phyloP scores from a whole-genome alignment of 1,140 invertebrate genomes.

The Anagrus nilaparvatae region DNA sequence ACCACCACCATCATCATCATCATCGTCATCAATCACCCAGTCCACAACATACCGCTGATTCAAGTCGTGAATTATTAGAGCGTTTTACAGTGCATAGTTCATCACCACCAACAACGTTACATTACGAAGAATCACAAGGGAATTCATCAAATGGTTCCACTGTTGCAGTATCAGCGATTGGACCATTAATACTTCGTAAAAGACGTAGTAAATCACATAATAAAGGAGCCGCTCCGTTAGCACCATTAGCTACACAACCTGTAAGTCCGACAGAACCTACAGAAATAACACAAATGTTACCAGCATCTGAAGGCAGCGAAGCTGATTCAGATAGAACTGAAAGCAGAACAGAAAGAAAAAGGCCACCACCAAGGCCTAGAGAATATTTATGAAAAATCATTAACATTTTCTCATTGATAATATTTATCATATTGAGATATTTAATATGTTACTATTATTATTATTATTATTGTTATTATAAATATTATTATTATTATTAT shows the following conservation, averaged over 20 bases:
- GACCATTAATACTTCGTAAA: constrained; percentile 55
- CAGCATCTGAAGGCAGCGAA: constrained; percentile 30
- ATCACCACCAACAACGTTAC: not conserved
- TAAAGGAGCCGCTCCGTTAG: constrained; percentile 52
- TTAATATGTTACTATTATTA: no score
- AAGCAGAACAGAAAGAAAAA: constrained; percentile 28
- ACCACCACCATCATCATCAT: constrained; percentile 12
- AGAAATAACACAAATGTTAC: constrained; percentile 37
- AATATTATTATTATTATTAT: no score
- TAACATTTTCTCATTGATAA: no score
- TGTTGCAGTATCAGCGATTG: constrained; percentile 29
- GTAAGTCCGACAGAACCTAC: constrained; percentile 37
- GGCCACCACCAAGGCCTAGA: constrained; percentile 35
- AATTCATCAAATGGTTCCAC: not conserved
- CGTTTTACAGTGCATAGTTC: constrained; percentile 1
- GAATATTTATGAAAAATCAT: constrained; percentile 41
- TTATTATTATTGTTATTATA: no score
- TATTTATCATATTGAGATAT: no score
- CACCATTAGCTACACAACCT: constrained; percentile 41
- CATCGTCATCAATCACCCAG: constrained; percentile 9
- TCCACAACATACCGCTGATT: constrained; percentile 13
- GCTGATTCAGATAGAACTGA: constrained; percentile 16
- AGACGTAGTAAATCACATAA: constrained; percentile 59
- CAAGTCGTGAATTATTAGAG: constrained; percentile 6
- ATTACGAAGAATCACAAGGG: not conserved